Percentiles rank a stretch among this genome's conserved stretches.
These are phyloP conservation scores for Corvus hawaiiensis DNA, from an alignment of 2,113 vertebrate genomes.

Conservation along the genomic window DNA sequence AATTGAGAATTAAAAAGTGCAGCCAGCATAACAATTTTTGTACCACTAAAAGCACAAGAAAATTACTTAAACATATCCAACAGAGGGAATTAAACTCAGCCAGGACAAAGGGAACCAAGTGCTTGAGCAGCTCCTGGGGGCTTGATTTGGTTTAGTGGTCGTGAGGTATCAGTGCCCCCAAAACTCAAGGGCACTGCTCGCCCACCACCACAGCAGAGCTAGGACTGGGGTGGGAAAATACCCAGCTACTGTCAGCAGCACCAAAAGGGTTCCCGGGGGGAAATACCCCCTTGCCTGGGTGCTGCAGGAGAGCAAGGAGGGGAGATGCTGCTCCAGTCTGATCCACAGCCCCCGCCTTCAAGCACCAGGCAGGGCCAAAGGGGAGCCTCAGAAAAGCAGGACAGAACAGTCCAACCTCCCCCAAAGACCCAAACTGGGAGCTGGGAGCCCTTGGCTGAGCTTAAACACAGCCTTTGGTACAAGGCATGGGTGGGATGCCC, in stretches of 20 bases:
- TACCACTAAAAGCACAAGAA: neutral
- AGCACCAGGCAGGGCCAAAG: neutral
- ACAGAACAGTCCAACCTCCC: neutral
- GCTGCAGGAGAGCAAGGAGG: neutral
- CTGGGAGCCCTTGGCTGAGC: accelerated
- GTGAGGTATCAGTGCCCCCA: accelerated
- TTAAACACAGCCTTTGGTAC: neutral
- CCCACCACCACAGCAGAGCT: neutral
- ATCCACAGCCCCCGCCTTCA: accelerated
- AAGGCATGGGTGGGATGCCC: neutral
- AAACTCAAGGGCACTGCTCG: neutral
- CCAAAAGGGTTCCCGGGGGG: neutral
- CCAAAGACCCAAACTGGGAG: accelerated
- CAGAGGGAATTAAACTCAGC: neutral
- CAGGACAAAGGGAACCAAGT: neutral
- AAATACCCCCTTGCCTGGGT: neutral
- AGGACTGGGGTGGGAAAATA: neutral
- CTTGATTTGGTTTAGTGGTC: neutral
- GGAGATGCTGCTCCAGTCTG: neutral
- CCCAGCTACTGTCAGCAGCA: neutral
- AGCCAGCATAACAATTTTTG: neutral
- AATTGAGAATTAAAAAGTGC: neutral
- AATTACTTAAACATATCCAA: neutral
- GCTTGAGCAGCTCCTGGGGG: neutral
- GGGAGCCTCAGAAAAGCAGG: accelerated